Base-by-base conservation (phyloP, 2,113 vertebrate genomes). In the Corythaixoides concolor region DNA sequence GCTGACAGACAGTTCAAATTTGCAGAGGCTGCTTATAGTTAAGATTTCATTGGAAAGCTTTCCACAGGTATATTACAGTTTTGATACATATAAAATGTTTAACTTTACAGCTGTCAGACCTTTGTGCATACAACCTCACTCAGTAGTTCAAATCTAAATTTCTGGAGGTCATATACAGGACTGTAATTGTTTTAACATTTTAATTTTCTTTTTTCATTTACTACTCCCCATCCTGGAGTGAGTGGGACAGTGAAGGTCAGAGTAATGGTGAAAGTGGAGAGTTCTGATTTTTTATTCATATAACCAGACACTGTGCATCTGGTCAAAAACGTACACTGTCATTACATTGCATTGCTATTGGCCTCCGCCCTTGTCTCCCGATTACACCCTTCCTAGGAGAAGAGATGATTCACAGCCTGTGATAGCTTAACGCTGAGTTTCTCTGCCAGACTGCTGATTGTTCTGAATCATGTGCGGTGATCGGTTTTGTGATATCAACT, bases 81-180 rank as follows among this genome's bases (percentile, higher is more conserved):
- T 66, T 75, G 53, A 32, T 60, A 47, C 43, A 21, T 28, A 10
- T 62, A 75, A 88, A 95, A 85, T 74, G 47, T 94, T 89, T 97
- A 88, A 88, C 95, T 96, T 95, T 94, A 73, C 55, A 96, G 78
- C 88, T 95, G 94, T 95, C 88, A 96, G 90, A 93, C 33, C 90
- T 95, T 86, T 30, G 84, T 92, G 73, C 63, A 50, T 62, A 73
- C 76, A 92, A 39, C 95, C 74, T 88, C 79, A 23, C 55, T 89
- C 72, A 82, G 68, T 41, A 85, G 80, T 85, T 97, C 75, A 85
- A 78, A 87, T 85, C 84, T 90, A 68, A 95, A 93, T 97, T 97
- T 97, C 70, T 94, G 88, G 96, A 98, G 81, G 84, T 96, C 89
- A 70, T 77, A 50, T 89, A 89, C 8, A 22, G 94, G 43, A 86